A percentile compares a stretch with the other conserved stretches of the same genome.
These are phyloP conservation scores for Desmodus rotundus DNA, from an alignment of 2,113 vertebrate species.

Conservation along the genomic window DNA sequence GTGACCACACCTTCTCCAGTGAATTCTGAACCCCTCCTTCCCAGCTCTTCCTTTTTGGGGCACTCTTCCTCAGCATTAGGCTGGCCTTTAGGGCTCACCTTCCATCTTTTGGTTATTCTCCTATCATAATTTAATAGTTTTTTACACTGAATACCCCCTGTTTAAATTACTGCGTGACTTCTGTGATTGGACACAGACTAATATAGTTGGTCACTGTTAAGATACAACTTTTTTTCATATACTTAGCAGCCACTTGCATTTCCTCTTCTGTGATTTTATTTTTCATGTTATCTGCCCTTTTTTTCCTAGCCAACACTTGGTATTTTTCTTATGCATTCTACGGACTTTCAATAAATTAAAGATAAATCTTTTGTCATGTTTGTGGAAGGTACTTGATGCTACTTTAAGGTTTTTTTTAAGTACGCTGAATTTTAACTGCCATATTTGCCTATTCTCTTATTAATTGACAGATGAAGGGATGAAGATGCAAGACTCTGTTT, in stretches of 20 bases:
- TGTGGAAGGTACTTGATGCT: not conserved
- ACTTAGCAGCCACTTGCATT: not conserved
- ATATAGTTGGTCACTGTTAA: not conserved
- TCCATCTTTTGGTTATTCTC: not conserved
- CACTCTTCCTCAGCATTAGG: not conserved
- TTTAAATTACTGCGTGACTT: not conserved
- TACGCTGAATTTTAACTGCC: not conserved
- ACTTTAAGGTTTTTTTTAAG: not conserved
- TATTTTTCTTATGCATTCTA: not conserved
- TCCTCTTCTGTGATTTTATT: not conserved
- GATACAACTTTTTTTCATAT: not conserved
- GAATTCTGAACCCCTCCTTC: not conserved
- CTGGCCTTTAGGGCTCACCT: not conserved
- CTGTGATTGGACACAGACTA: not conserved
- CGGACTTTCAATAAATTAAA: not conserved
- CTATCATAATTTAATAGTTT: not conserved
- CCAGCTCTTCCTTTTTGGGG: not conserved
- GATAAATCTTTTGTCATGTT: not conserved
- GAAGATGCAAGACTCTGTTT: not conserved
- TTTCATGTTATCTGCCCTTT: not conserved
- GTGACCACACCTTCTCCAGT: not conserved
- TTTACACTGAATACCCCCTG: not conserved
- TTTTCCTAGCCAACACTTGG: not conserved
- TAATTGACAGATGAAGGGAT: not conserved
- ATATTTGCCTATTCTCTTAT: not conserved